Conservation (phyloP, 1,140 invertebrate species). For the Nilaparvata lugens region DNA sequence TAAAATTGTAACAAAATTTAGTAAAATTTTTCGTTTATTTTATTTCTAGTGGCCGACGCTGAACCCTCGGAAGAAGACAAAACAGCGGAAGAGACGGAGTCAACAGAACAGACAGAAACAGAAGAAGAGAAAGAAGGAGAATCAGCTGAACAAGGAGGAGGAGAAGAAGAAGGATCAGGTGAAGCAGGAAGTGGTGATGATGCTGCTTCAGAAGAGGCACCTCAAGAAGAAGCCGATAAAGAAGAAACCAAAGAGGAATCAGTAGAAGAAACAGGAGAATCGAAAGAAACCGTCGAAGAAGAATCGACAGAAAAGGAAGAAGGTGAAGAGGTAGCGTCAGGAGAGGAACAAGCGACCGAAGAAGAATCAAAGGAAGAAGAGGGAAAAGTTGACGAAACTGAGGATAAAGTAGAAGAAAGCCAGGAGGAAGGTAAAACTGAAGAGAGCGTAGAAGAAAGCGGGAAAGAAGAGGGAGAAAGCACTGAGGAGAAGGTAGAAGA, state of each 20-base stretch:
- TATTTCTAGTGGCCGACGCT: no score
- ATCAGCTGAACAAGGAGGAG: constrained; percentile 16
- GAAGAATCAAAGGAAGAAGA: constrained; percentile 13
- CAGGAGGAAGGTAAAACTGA: neutral
- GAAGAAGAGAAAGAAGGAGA: constrained; percentile 15
- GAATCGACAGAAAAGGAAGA: constrained; percentile 14
- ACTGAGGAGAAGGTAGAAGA: constrained; percentile 24
- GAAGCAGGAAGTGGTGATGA: constrained; percentile 20
- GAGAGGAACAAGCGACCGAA: constrained; percentile 3
- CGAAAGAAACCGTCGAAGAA: constrained; percentile 9
- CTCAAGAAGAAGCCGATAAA: constrained; percentile 26
- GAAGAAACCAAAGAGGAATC: constrained; percentile 34
- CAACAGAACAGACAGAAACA: neutral
- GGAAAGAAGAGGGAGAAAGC: constrained; percentile 1
- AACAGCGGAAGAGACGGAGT: neutral
- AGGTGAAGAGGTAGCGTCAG: constrained; percentile 12
- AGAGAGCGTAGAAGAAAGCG: constrained; percentile 4
- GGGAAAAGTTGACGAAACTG: constrained; percentile 15
- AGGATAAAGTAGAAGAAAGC: constrained; percentile 24
- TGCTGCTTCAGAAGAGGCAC: constrained; percentile 29
- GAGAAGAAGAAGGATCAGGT: constrained; percentile 20
- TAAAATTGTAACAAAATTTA: no score
- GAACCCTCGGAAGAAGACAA: neutral
- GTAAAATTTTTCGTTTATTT: no score
- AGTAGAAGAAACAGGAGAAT: constrained; percentile 13